phyloP scores from a whole-genome alignment of 2,113 vertebrate genomes.

The Xiphophorus hellerii region DNA sequence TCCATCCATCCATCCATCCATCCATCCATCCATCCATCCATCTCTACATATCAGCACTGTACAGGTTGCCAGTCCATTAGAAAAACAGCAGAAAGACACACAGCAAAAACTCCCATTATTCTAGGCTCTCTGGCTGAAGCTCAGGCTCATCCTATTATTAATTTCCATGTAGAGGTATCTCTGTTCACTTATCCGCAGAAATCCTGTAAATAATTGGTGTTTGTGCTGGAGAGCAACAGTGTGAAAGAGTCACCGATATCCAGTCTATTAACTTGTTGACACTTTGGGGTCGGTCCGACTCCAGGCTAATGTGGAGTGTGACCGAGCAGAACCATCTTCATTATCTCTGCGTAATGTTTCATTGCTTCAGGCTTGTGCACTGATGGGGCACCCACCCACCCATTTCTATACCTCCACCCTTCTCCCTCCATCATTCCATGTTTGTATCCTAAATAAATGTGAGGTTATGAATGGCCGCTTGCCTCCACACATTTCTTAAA shows the following conservation, averaged over 20 bases:
- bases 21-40: too few species aligned
- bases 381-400: constrained; percentile 54
- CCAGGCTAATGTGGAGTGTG: constrained; percentile 83
- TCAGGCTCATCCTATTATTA: constrained; percentile 34
- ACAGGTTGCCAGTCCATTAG: background rate
- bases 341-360: constrained; percentile 83
- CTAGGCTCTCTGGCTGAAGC: constrained; percentile 15
- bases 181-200: constrained; percentile 70
- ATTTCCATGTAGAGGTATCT: constrained; percentile 46
- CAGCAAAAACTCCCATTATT: background rate
- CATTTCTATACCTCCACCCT: constrained; percentile 40
- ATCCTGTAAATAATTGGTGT: constrained; percentile 73
- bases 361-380: constrained; percentile 75
- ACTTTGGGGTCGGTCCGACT: constrained; percentile 84
- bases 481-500: constrained; percentile 19
- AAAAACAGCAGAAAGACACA: background rate
- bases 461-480: constrained; percentile 15
- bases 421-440: constrained; percentile 39
- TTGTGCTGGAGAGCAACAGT: constrained; percentile 59
- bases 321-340: constrained; percentile 87
- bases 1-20: too few species aligned
- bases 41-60: too few species aligned
- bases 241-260: constrained; percentile 77
- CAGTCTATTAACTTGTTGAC: constrained; percentile 86
- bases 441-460: constrained; percentile 54